Evolutionary conservation across 2,888 invertebrate genomes (phyloP), one percentile per base, ranked within the genome.

Genomic region (Zeuzera pyrina): DNA sequence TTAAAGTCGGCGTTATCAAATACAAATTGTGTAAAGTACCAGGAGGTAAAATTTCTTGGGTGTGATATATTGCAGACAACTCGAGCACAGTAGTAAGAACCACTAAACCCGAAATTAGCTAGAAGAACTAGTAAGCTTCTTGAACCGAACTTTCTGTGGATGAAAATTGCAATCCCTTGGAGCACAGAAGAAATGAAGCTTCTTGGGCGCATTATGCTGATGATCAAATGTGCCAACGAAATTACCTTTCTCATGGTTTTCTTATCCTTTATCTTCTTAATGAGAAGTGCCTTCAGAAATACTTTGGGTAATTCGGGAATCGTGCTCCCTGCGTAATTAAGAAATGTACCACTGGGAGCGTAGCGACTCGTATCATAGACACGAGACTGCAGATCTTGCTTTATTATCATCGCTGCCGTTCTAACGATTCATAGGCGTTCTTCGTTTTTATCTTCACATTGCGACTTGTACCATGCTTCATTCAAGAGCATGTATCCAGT

Each of bases 1-100:
- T 41, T 47, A 32, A 39, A 38, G 34, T 47, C 40, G 2, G 39
- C 40, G 36, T 43, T 46, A 24, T 46, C 42, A 36, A 36, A 46
- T 19, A 42, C 40, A 33, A 42, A 42, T 12, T 42, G 43, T 12
- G 12, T 12, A 14, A 31, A 27, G 31, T 31, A 12, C 34, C 36
- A 32, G 26, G 36, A 32, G 32, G 29, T 29, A 30, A 34, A 5
- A 34, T 33, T 29, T 29, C 24, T 31, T 22, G 33, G 19, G 32
- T 28, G 5, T 34, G 36, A 27, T 27, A 29, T n/a, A n/a, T n/a
- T n/a, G n/a, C n/a, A n/a, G n/a, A n/a, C n/a, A n/a, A n/a, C n/a
- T n/a, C n/a, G n/a, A n/a, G n/a, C n/a, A n/a, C n/a, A n/a, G n/a
- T n/a, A n/a, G n/a, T n/a, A n/a, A n/a, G n/a, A n/a, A n/a, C n/a